Conservation (phyloP, 2,113 vertebrate genomes). For the Cyphomyrus plagiostoma region DNA sequence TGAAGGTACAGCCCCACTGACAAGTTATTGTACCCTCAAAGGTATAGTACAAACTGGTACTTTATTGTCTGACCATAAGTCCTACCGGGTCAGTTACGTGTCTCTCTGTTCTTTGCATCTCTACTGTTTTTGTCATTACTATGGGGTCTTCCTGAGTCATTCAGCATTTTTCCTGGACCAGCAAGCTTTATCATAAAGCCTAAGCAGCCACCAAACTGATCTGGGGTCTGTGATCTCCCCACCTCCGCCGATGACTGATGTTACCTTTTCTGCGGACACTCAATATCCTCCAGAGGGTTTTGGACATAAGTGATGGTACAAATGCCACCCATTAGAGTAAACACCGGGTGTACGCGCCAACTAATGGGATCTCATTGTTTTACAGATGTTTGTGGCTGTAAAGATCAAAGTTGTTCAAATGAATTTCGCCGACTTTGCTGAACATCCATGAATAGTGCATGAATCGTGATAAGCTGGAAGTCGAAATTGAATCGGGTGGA, state of each 20-base stretch:
- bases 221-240: neutral
- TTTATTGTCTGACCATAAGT: neutral
- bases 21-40: neutral
- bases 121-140: neutral
- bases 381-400: neutral
- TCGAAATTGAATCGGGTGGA: neutral
- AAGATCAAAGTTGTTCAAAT: neutral
- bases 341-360: neutral
- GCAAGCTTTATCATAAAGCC: neutral
- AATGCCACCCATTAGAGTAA: neutral
- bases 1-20: neutral
- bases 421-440: neutral
- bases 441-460: conserved; percentile 13
- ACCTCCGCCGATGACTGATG: neutral
- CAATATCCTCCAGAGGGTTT: neutral
- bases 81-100: neutral
- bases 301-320: neutral
- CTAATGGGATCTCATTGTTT: neutral
- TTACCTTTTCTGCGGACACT: neutral
- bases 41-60: neutral
- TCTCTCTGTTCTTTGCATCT: neutral
- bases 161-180: neutral
- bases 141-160: neutral
- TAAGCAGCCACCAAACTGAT: neutral
- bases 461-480: neutral